Conservation (phyloP, 2,888 invertebrate genomes). For the Drosophila falleni region DNA sequence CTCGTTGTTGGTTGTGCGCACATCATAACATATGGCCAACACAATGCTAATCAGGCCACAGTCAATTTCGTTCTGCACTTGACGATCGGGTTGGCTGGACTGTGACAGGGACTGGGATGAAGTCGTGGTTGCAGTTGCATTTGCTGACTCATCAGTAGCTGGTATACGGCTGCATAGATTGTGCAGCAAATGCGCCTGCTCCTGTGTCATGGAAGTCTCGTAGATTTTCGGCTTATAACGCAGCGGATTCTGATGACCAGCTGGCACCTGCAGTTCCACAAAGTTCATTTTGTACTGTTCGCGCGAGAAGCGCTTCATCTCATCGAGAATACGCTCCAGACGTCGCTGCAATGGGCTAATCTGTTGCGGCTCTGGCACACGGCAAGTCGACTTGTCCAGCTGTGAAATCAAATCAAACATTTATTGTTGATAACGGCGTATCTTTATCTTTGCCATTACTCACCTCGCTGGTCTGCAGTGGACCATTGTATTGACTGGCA, state of each 20-base stretch:
- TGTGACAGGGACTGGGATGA: conserved; percentile 6
- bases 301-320: conserved; percentile 79
- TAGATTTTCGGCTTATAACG: conserved; percentile 76
- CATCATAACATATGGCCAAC: conserved; percentile 84
- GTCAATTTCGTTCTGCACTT: conserved; percentile 76
- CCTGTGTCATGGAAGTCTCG: conserved; percentile 74
- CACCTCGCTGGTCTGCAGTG: conserved; percentile 62
- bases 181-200: conserved; percentile 79
- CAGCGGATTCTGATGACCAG: conserved; percentile 83
- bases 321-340: conserved; percentile 80
- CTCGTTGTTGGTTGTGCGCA: conserved; percentile 83
- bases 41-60: conserved; percentile 83
- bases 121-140: background rate
- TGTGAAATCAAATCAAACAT: conserved; percentile 28
- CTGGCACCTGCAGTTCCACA: conserved; percentile 83
- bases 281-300: conserved; percentile 84
- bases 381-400: conserved; percentile 64
- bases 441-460: conserved; percentile 2
- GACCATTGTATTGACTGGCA: conserved; percentile 70
- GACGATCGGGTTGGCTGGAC: conserved; percentile 43
- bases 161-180: conserved; percentile 70
- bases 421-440: background rate
- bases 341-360: conserved; percentile 79
- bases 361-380: conserved; percentile 75
- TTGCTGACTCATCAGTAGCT: conserved; percentile 10